A percentile compares a stretch with the other conserved stretches of the same genome.
Conservation (phyloP, 2,113 vertebrate species). For the Atractosteus spatula region DNA sequence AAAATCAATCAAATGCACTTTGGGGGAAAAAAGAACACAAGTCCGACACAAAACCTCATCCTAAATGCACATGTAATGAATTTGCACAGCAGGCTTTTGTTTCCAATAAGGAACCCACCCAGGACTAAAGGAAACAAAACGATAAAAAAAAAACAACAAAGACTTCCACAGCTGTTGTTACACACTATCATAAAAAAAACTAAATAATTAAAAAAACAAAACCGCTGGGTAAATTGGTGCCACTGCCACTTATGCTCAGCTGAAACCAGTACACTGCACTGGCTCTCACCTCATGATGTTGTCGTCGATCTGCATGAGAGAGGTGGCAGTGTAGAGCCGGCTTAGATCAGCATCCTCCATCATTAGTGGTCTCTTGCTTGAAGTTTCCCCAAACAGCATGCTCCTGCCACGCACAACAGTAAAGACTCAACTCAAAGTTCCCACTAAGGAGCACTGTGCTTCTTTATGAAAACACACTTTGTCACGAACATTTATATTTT, state of each 20-base stretch:
- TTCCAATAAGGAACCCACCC: too few relatives aligned
- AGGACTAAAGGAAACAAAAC: too few relatives aligned
- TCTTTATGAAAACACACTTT: too few relatives aligned
- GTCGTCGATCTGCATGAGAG: conserved; percentile 96
- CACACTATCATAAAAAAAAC: neutral
- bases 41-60: too few relatives aligned
- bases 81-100: too few relatives aligned
- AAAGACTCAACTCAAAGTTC: too few relatives aligned
- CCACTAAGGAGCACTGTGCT: too few relatives aligned
- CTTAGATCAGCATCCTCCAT: conserved; percentile 79
- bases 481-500: too few relatives aligned
- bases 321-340: conserved; percentile 90
- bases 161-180: too few relatives aligned
- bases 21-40: too few relatives aligned
- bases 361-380: conserved; percentile 59
- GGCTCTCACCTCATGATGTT: conserved; percentile 88
- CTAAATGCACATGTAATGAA: too few relatives aligned
- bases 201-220: neutral
- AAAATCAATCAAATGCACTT: neutral
- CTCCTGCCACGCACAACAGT: conserved; percentile 63
- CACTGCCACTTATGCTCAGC: neutral
- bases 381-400: conserved; percentile 78
- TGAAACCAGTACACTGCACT: neutral
- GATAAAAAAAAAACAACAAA: too few relatives aligned
- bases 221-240: neutral